Base-by-base conservation (phyloP, 1,140 invertebrate genomes). In the Meloidogyne floridensis region DNA sequence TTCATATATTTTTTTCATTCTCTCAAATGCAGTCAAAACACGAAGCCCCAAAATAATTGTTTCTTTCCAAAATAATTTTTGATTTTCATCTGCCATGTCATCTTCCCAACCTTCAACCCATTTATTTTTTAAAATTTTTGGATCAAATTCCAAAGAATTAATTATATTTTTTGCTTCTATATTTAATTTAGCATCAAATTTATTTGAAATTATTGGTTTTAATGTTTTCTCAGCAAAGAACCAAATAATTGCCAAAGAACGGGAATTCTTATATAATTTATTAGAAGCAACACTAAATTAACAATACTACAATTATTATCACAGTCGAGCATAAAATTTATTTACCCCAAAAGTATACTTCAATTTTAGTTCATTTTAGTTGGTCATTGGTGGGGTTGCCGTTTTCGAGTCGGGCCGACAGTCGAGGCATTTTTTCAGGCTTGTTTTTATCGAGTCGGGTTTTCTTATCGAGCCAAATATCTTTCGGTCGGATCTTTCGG, bases 1-100 rank as follows among this genome's bases (percentile, higher is more conserved):
- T n/a, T 65, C n/a, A 65, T 65, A 65, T 7, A 65, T n/a, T n/a
- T n/a, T 65, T n/a, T 65, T 65, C 0, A 65, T 65, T 65, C 59
- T 65, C n/a, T 65, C 59, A 65, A 65, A 65, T 65, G 59, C 59
- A n/a, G 15, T 65, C n/a, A 65, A 65, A 65, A 65, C 7, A 65
- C 59, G 59, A n/a, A 65, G 7, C 7, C 15, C 15, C 15, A 65
- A 65, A 13, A 7, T n/a, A 65, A 65, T 65, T 65, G 59, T 65
- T 7, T 65, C n/a, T n/a, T 65, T 18, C 59, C 59, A 65, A n/a
- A 65, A 65, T n/a, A n/a, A n/a, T n/a, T n/a, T n/a, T 65, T 65
- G 59, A n/a, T 65, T 7, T 65, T 65, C 15, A n/a, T 15, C 7
- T 7, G 7, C n/a, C 7, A 7, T 65, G 7, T 65, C 6, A n/a